These are phyloP conservation scores for Amblyornis subalaris DNA, from an alignment of 2,113 vertebrate species.

Conservation along the genomic window DNA sequence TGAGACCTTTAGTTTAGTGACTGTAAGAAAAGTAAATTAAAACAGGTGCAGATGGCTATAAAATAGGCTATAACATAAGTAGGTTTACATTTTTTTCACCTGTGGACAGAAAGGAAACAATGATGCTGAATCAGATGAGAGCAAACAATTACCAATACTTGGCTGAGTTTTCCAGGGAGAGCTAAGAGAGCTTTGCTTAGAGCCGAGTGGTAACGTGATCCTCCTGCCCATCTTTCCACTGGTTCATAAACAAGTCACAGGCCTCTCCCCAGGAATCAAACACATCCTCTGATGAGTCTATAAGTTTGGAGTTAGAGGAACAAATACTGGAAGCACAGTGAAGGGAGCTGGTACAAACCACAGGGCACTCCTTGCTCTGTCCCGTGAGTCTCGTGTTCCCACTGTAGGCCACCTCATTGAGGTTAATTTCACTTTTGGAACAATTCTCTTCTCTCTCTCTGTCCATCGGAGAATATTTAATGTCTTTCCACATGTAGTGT, in stretches of 20 bases:
- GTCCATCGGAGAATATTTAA: constrained; percentile 79
- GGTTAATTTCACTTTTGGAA: constrained; percentile 86
- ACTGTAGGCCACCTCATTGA: constrained; percentile 84
- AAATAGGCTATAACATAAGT: neutral
- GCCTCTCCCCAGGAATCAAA: constrained; percentile 92
- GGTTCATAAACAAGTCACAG: constrained; percentile 86
- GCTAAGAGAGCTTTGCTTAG: constrained; percentile 71
- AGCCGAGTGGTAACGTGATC: constrained; percentile 92
- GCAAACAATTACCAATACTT: constrained; percentile 54
- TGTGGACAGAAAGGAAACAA: constrained; percentile 18
- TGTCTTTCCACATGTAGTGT: constrained; percentile 86
- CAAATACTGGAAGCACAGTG: constrained; percentile 94
- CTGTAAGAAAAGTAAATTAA: constrained; percentile 40
- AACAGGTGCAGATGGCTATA: constrained; percentile 29
- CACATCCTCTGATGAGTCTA: constrained; percentile 91
- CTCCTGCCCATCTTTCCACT: constrained; percentile 88
- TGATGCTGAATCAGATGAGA: constrained; percentile 46
- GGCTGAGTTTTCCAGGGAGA: constrained; percentile 44
- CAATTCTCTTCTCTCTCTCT: constrained; percentile 76
- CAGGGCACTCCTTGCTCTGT: constrained; percentile 80
- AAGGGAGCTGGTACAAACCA: constrained; percentile 88
- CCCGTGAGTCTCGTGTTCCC: constrained; percentile 71
- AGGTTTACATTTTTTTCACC: neutral
- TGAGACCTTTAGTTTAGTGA: constrained; percentile 21
- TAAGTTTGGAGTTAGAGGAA: constrained; percentile 90